Conservation (phyloP, 2,113 vertebrate genomes). For the Pteronura brasiliensis region DNA sequence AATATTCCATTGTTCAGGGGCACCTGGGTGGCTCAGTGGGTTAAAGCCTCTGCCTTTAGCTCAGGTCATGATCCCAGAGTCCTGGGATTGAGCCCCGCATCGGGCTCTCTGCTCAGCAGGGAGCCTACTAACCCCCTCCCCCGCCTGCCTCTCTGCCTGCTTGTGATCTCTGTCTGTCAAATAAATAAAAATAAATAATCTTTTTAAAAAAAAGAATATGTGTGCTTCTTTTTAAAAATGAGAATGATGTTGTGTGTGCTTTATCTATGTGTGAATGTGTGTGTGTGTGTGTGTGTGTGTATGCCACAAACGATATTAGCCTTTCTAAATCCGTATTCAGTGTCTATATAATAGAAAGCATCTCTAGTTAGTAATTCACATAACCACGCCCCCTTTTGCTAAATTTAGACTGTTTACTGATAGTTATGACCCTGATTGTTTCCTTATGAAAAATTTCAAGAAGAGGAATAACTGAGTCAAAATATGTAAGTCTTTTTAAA, state of each 20-base stretch:
- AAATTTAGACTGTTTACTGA: slow-evolving; percentile 61
- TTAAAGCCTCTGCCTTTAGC: too few species aligned
- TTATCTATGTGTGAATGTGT: neutral
- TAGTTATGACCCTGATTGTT: slow-evolving; percentile 31
- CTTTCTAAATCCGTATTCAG: slow-evolving; percentile 19
- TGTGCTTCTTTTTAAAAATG: neutral
- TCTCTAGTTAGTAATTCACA: slow-evolving; percentile 11
- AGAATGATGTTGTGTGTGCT: neutral
- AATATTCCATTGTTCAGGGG: neutral
- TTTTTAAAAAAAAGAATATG: too few species aligned
- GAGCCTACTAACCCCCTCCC: too few species aligned
- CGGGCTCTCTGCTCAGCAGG: too few species aligned
- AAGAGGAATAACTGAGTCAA: slow-evolving; percentile 35
- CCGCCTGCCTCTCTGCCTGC: too few species aligned
- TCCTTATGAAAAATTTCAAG: slow-evolving; percentile 52
- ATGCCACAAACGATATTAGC: neutral
- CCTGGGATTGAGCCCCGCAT: too few species aligned
- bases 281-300: neutral
- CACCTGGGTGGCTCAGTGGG: too few species aligned
- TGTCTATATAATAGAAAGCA: neutral
- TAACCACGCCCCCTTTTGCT: slow-evolving; percentile 11
- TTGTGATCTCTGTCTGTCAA: too few species aligned
- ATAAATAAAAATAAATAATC: too few species aligned
- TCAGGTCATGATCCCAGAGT: too few species aligned
- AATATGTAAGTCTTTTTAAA: slow-evolving; percentile 51